These are phyloP conservation scores for Apostichopus parvimensis DNA, from an alignment of 35 echinoderm and acorn worm species.

Conservation along the genomic window DNA sequence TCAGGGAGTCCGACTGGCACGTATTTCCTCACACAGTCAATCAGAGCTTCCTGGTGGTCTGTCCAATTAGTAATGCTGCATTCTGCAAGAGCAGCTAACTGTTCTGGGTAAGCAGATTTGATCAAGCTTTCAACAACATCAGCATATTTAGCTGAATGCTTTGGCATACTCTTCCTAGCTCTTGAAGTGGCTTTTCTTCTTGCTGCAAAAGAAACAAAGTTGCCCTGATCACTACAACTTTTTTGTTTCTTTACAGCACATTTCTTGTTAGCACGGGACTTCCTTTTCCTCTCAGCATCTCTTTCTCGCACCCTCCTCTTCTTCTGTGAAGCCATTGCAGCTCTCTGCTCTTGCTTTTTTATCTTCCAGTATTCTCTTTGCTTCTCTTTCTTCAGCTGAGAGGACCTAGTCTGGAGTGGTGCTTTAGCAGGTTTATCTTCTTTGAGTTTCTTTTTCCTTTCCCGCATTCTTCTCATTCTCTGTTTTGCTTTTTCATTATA, in stretches of 20 bases:
- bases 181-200: background rate
- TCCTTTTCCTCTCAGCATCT: background rate
- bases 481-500: too few species aligned
- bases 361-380: background rate
- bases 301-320: conserved; percentile 4
- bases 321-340: background rate
- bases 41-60: background rate
- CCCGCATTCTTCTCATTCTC: too few species aligned
- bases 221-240: background rate
- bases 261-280: conserved; percentile 4
- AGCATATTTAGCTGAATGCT: background rate
- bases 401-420: background rate
- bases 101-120: too few species aligned
- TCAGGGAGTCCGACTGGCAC: background rate
- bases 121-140: background rate
- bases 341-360: background rate
- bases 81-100: background rate
- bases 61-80: background rate
- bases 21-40: conserved; percentile 23
- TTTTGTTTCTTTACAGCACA: background rate
- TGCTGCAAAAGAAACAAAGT: background rate
- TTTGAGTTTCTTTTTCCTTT: background rate
- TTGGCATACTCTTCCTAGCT: background rate
- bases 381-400: background rate
- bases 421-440: background rate